A percentile compares a stretch with the other conserved stretches of the same genome.
These are phyloP conservation scores for Microtus ochrogaster DNA, from an alignment of 2,113 vertebrate species.

Conservation along the genomic window DNA sequence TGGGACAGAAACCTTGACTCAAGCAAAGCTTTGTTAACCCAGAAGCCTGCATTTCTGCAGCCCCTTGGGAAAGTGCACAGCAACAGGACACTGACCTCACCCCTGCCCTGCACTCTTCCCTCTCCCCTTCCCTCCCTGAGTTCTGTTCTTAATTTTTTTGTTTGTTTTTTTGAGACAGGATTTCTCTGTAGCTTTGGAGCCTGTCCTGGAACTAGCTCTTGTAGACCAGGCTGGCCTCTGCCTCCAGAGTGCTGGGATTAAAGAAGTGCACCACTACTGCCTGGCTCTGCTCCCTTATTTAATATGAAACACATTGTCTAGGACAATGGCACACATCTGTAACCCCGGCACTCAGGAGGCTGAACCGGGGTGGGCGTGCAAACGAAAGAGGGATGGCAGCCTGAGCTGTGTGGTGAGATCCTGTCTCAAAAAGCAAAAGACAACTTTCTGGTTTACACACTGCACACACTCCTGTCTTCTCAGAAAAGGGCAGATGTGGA, in stretches of 20 bases:
- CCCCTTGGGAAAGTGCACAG: rapidly evolving
- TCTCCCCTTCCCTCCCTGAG: too few relatives aligned
- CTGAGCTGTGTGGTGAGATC: neutral
- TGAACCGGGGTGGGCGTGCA: rapidly evolving
- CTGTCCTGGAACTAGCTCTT: too few relatives aligned
- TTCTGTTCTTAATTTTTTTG: too few relatives aligned
- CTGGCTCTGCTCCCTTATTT: neutral
- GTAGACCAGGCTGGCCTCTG: too few relatives aligned
- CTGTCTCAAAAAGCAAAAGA: neutral
- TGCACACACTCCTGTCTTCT: too few relatives aligned
- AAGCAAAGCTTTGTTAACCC: neutral
- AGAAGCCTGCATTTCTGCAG: neutral
- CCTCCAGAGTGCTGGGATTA: too few relatives aligned
- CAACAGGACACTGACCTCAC: neutral
- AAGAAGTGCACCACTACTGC: rapidly evolving
- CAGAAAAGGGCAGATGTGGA: neutral
- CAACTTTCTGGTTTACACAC: too few relatives aligned
- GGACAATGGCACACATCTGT: neutral
- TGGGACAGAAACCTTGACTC: neutral
- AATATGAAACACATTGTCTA: neutral
- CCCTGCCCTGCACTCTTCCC: neutral
- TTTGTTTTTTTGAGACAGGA: too few relatives aligned
- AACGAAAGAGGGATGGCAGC: neutral
- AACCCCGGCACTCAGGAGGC: neutral
- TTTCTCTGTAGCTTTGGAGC: too few relatives aligned